A percentile compares a stretch with the other conserved stretches of the same genome.
phyloP scores from a whole-genome alignment of 2,113 vertebrate species.

The Felis chaus region DNA sequence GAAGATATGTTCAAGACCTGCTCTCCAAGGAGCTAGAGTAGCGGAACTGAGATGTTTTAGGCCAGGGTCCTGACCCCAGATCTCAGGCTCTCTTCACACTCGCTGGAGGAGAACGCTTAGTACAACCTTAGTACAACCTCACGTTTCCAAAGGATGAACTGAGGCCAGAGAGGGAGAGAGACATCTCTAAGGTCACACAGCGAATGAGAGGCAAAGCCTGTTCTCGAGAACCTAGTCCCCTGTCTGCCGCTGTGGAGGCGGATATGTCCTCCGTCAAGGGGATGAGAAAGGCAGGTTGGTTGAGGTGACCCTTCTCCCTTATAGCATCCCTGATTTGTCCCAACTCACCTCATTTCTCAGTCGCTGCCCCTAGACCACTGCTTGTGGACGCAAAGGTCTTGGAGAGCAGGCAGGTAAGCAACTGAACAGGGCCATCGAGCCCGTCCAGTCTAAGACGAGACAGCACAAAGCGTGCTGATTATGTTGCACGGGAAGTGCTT shows the following conservation, averaged over 20 bases:
- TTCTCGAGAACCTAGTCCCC: background rate
- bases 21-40: background rate
- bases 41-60: background rate
- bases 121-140: background rate
- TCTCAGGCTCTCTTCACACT: background rate
- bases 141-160: background rate
- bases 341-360: background rate
- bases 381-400: background rate
- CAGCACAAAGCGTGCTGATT: accelerated
- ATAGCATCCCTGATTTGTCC: background rate
- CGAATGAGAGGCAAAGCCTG: background rate
- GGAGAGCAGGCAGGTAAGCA: background rate
- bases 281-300: background rate
- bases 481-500: background rate
- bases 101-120: background rate
- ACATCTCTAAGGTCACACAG: background rate
- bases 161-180: background rate
- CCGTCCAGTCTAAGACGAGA: background rate
- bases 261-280: background rate
- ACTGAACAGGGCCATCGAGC: background rate
- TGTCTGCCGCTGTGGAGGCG: background rate
- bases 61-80: background rate
- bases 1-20: background rate
- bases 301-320: background rate
- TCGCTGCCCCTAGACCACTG: background rate